Evolutionary conservation across 2,888 invertebrate species (phyloP), one percentile per base, ranked within the genome.

Genomic region (Drosophila kokeensis): DNA sequence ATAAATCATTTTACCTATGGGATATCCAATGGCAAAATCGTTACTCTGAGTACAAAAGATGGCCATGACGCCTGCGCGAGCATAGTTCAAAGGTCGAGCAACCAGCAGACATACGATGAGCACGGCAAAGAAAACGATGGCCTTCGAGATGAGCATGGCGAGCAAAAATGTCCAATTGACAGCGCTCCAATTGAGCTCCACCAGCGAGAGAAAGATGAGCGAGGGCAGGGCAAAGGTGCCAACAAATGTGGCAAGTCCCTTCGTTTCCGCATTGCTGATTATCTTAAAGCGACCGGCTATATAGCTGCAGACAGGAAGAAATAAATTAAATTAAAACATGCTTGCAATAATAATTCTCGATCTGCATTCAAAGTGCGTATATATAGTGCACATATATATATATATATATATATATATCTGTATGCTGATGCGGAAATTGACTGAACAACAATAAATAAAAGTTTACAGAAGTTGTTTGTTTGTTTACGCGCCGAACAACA

Each of bases 21-120:
- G 99, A 94, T 96, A 98, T 73, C 99, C 99, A 83, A 99, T 95
- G 27, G 99, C 99, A 94, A 99, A 99, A 93, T 99, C 99, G 94
- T 99, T 99, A 92, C 98, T 98, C 92, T 99, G 99, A 0, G 99
- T 99, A 85, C 97, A 97, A 93, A 99, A 99, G 90, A 99, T 98
- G 24, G 97, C 97, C 94, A 97, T 97, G 69, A 99, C 94, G 18
- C 98, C 99, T 52, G 98, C 97, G 89, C 96, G 95, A 5, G 97
- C 97, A 79, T 96, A 95, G 93, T 98, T 96, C 24, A 96, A 92
- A 8, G 98, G 97, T 90, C 96, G 95, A n/a, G 95, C 95, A 49
- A 98, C 95, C 50, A 98, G 92, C 72, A 98, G 90, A 4, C 97
- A 96, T 34, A 98, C 94, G 50, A 96, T 92, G 57, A 96, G 94